These are phyloP conservation scores for Monarcha castaneiventris DNA, from an alignment of 2,113 vertebrate genomes.

Conservation along the genomic window DNA sequence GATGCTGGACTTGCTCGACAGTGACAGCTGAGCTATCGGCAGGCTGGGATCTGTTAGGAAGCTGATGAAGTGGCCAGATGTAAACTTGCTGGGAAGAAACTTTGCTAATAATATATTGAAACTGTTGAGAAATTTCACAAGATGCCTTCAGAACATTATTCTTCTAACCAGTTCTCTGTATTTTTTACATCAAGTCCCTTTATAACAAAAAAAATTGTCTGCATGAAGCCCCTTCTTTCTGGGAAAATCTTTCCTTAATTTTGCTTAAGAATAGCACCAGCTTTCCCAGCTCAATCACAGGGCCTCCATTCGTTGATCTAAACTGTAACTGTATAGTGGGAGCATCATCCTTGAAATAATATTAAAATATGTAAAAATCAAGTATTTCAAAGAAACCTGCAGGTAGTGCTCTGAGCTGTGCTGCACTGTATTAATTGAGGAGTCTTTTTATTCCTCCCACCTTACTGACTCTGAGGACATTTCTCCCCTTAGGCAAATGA, in stretches of 20 bases:
- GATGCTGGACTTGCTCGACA: neutral
- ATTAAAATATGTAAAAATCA: neutral
- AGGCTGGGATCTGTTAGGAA: neutral
- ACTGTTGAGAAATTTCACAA: neutral
- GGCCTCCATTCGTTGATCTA: neutral
- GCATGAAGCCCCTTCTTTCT: neutral
- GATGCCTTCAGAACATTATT: neutral
- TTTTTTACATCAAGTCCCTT: neutral
- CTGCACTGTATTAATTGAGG: neutral
- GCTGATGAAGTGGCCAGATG: neutral
- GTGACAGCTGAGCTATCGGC: neutral
- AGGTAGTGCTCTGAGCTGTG: neutral
- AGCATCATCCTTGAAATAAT: neutral
- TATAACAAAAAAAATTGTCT: neutral
- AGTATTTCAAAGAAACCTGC: neutral
- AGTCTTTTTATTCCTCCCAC: neutral
- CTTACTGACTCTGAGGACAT: neutral
- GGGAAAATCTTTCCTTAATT: neutral
- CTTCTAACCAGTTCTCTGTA: neutral
- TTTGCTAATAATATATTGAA: neutral
- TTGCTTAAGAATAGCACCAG: neutral
- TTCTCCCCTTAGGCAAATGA: conserved; percentile 88
- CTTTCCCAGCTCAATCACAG: neutral
- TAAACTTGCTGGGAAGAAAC: neutral
- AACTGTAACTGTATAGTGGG: neutral